A percentile compares a stretch with the other conserved stretches of the same genome.
Evolutionary conservation across 2,113 vertebrate genomes (phyloP).

Genomic region (Paramisgurnus dabryanus): DNA sequence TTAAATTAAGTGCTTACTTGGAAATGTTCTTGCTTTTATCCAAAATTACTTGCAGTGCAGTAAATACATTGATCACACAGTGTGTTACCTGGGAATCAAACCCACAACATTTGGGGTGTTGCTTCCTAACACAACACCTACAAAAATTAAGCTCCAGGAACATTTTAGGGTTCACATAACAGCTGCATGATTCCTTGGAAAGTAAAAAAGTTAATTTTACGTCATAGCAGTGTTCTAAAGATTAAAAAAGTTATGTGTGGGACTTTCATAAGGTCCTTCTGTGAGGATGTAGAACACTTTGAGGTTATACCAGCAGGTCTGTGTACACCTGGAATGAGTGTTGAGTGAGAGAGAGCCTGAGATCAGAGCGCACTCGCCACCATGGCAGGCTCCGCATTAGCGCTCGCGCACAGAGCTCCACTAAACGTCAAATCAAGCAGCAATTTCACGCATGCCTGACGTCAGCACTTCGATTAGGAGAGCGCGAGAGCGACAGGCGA

Average conservation of each 20-base stretch:
- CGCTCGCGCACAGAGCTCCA: constrained; percentile 31
- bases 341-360: not conserved
- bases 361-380: constrained; percentile 32
- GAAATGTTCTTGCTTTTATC: no score
- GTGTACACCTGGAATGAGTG: constrained; percentile 10
- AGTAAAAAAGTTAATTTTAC: no score
- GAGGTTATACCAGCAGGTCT: not conserved
- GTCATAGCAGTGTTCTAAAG: not conserved
- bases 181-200: no score
- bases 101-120: no score
- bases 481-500: constrained; percentile 18
- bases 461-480: constrained; percentile 62
- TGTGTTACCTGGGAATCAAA: no score
- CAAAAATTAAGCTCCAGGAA: no score
- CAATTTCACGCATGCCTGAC: constrained; percentile 33
- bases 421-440: constrained; percentile 49
- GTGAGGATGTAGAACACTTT: not conserved
- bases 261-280: constrained; percentile 10
- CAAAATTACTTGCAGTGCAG: no score
- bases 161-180: no score
- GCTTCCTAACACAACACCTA: no score
- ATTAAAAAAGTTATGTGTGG: not conserved
- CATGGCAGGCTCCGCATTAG: constrained; percentile 34
- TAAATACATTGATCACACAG: no score
- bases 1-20: no score